Evolutionary conservation across 2,113 vertebrate species (phyloP).

Genomic region (Chaenocephalus aceratus): DNA sequence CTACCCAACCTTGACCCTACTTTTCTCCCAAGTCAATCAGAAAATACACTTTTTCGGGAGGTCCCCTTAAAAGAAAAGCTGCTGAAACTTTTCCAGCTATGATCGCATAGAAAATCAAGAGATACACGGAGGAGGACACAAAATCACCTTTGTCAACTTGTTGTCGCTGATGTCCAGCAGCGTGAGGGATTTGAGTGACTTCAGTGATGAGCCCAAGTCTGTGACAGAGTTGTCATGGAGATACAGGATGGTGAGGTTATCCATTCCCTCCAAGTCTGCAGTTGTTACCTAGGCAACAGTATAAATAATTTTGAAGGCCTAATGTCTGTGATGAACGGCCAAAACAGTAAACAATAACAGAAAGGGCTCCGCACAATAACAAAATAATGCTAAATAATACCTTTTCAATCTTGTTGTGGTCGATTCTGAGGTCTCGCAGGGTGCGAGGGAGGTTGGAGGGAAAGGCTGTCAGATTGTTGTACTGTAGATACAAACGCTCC

Average conservation of each 20-base stretch:
- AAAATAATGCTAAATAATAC: conserved; percentile 65
- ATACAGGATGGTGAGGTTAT: conserved; percentile 92
- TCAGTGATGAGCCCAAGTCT: conserved; percentile 88
- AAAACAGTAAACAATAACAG: not conserved
- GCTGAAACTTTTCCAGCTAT: too few relatives aligned
- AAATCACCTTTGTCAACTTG: conserved; percentile 85
- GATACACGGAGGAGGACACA: not conserved
- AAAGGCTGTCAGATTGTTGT: conserved; percentile 93
- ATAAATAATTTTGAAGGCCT: not conserved
- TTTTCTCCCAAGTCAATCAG: too few relatives aligned
- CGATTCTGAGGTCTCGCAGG: conserved; percentile 90
- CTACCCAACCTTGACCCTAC: too few relatives aligned
- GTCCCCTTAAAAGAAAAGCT: too few relatives aligned
- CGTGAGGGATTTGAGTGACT: conserved; percentile 87
- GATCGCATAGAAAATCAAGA: too few relatives aligned
- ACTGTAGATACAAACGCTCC: conserved; percentile 92
- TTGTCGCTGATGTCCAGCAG: conserved; percentile 92
- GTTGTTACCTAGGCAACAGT: conserved; percentile 82
- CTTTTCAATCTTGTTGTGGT: conserved; percentile 90
- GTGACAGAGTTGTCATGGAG: conserved; percentile 91
- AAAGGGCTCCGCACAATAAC: not conserved
- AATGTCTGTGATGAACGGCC: not conserved
- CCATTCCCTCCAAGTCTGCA: conserved; percentile 89
- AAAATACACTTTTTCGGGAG: too few relatives aligned
- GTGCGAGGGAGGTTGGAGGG: conserved; percentile 89